Evolutionary conservation across 2,113 vertebrate species (phyloP).

Genomic region (Channa argus): DNA sequence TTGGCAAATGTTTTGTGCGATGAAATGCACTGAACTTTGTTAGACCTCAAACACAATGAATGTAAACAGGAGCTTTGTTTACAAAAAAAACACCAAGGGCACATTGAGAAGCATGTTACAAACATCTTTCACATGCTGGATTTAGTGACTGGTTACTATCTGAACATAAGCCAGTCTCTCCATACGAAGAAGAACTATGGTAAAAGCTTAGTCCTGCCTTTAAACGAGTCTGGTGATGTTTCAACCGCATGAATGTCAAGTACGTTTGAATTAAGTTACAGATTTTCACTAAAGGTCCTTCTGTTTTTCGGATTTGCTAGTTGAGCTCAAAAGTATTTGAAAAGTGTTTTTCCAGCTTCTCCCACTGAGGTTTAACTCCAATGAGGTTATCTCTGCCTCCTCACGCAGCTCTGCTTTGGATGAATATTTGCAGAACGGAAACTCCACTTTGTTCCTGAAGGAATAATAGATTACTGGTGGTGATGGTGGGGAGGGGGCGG

Average conservation of each 20-base stretch:
- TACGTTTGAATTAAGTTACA: too few species aligned
- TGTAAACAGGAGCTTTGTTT: constrained; percentile 33
- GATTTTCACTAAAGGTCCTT: too few species aligned
- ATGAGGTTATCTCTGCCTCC: constrained; percentile 22
- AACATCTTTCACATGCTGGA: background rate
- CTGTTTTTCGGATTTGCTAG: too few species aligned
- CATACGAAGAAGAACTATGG: background rate
- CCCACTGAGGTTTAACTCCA: constrained; percentile 58
- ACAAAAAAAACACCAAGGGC: background rate
- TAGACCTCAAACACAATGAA: constrained; percentile 5
- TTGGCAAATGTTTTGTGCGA: background rate
- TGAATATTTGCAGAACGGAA: constrained; percentile 40
- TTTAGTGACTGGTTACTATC: background rate
- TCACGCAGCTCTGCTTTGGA: constrained; percentile 7
- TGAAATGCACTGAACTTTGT: background rate
- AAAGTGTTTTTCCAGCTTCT: constrained; percentile 16
- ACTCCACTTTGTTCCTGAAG: constrained; percentile 24
- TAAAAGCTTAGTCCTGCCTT: background rate
- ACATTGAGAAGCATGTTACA: background rate
- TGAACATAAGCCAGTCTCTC: too few species aligned
- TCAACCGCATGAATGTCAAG: too few species aligned
- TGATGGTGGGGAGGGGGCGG: background rate
- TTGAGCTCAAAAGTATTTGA: too few species aligned
- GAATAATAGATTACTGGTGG: background rate
- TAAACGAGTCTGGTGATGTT: too few species aligned